A percentile compares a stretch with the other conserved stretches of the same genome.
These are phyloP conservation scores for Clarias macrocephalus DNA, from an alignment of 2,113 vertebrate genomes.

Conservation along the genomic window DNA sequence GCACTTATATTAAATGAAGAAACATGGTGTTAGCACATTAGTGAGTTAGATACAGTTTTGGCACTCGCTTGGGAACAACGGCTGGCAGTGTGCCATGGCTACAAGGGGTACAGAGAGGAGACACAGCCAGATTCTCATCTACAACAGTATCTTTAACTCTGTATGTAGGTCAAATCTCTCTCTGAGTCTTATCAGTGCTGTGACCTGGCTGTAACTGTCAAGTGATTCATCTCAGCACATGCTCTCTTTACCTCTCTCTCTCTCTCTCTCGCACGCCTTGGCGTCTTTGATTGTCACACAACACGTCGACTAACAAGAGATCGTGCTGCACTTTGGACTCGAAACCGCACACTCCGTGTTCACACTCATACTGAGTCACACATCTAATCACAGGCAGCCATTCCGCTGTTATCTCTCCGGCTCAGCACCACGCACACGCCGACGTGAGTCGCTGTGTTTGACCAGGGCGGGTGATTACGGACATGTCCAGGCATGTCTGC, in stretches of 20 bases:
- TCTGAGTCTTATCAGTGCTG: slow-evolving; percentile 33
- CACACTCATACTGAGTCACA: slow-evolving; percentile 41
- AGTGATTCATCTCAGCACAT: slow-evolving; percentile 30
- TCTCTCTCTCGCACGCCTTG: slow-evolving; percentile 26
- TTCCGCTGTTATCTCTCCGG: slow-evolving; percentile 22
- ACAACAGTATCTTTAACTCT: slow-evolving; percentile 16
- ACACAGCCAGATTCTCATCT: slow-evolving; percentile 43
- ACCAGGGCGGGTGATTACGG: slow-evolving; percentile 27
- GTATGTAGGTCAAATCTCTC: slow-evolving; percentile 34
- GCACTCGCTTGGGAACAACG: slow-evolving; percentile 1
- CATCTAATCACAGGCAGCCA: slow-evolving; percentile 43
- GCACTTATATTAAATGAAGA: neutral
- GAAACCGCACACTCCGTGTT: slow-evolving; percentile 26
- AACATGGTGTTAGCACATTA: neutral
- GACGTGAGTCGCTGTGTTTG: slow-evolving; percentile 24
- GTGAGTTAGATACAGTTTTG: neutral
- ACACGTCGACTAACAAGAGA: slow-evolving; percentile 1
- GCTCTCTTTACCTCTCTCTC: slow-evolving; percentile 18
- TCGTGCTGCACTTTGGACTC: slow-evolving; percentile 37
- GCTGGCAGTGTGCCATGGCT: slow-evolving; percentile 48
- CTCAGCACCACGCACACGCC: slow-evolving; percentile 22
- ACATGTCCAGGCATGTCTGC: slow-evolving; percentile 33
- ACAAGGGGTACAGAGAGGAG: slow-evolving; percentile 46
- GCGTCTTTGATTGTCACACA: slow-evolving; percentile 11
- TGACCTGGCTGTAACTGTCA: slow-evolving; percentile 34